Percentiles rank a stretch among this genome's conserved stretches.
phyloP scores from a whole-genome alignment of 2,797 vertebrate genomes.

The Oryzias dopingdopingensis region DNA sequence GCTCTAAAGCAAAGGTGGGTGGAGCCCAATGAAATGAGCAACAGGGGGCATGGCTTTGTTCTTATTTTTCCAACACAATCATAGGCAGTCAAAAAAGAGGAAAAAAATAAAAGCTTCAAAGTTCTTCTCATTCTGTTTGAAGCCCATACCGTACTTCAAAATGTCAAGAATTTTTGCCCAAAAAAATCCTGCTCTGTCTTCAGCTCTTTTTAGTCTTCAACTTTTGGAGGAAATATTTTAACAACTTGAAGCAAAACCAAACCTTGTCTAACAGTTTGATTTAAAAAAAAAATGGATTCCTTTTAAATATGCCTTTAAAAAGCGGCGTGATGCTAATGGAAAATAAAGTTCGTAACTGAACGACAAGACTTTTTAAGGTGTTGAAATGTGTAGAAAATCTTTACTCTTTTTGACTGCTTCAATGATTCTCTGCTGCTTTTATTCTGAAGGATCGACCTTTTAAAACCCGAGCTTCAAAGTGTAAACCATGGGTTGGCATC shows the following conservation, averaged over 20 bases:
- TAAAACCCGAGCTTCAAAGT: too few species aligned
- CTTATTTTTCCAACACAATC: conserved; percentile 45
- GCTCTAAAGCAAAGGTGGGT: conserved; percentile 13
- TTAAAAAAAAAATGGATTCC: too few species aligned
- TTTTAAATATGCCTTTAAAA: too few species aligned
- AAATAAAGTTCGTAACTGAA: too few species aligned
- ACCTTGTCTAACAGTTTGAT: neutral
- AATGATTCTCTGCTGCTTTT: too few species aligned
- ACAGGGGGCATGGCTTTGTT: conserved; percentile 43
- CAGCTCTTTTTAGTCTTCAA: conserved; percentile 14
- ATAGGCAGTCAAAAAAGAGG: conserved; percentile 30
- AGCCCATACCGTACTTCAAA: conserved; percentile 40
- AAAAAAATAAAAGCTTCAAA: conserved; percentile 36
- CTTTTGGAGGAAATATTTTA: conserved; percentile 4
- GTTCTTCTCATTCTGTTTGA: conserved; percentile 56
- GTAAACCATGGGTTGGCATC: too few species aligned
- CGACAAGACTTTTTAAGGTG: too few species aligned
- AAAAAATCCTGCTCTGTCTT: conserved; percentile 12
- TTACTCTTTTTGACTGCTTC: too few species aligned
- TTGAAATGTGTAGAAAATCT: too few species aligned
- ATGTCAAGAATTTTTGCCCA: conserved; percentile 31
- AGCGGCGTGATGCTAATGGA: too few species aligned
- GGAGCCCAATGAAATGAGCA: conserved; percentile 49
- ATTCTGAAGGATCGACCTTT: too few species aligned
- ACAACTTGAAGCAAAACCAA: conserved; percentile 17